Evolutionary conservation across 2,888 invertebrate species (phyloP).

Genomic region (Chorisops tibialis): DNA sequence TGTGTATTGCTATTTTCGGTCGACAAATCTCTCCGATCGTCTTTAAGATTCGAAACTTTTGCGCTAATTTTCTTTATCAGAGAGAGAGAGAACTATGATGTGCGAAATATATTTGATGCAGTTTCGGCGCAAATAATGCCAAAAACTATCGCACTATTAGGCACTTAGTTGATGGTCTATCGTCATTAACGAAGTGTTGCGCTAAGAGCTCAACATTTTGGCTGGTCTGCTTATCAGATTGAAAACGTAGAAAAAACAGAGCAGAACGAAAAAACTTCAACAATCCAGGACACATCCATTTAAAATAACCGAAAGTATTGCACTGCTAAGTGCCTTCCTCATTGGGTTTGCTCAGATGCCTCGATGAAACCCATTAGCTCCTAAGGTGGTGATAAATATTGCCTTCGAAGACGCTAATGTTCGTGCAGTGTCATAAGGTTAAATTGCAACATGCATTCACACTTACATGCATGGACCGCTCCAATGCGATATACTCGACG

Average conservation of each 20-base stretch:
- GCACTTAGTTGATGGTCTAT: too few relatives aligned
- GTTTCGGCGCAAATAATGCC: too few relatives aligned
- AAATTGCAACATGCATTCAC: constrained; percentile 43
- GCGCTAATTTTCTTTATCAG: too few relatives aligned
- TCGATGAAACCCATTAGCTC: constrained; percentile 15
- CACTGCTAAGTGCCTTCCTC: constrained; percentile 1
- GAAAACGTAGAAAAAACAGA: not conserved
- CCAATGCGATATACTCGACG: constrained; percentile 6
- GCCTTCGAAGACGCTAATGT: constrained; percentile 42
- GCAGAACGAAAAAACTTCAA: not conserved
- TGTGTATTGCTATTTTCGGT: too few relatives aligned
- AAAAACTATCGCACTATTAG: too few relatives aligned
- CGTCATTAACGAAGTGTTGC: too few relatives aligned
- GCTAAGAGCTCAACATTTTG: not conserved
- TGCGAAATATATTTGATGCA: too few relatives aligned
- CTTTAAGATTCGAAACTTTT: too few relatives aligned
- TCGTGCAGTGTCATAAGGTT: constrained; percentile 43
- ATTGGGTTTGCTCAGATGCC: not conserved
- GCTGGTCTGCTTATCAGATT: constrained; percentile 9
- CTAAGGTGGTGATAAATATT: constrained; percentile 43
- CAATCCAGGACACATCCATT: constrained; percentile 8
- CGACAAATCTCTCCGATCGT: too few relatives aligned
- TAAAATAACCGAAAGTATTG: constrained; percentile 18
- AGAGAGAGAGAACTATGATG: too few relatives aligned
- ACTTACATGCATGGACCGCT: constrained; percentile 33